Conservation (phyloP, 2,113 vertebrate genomes). For the Gymnobelideus leadbeateri region DNA sequence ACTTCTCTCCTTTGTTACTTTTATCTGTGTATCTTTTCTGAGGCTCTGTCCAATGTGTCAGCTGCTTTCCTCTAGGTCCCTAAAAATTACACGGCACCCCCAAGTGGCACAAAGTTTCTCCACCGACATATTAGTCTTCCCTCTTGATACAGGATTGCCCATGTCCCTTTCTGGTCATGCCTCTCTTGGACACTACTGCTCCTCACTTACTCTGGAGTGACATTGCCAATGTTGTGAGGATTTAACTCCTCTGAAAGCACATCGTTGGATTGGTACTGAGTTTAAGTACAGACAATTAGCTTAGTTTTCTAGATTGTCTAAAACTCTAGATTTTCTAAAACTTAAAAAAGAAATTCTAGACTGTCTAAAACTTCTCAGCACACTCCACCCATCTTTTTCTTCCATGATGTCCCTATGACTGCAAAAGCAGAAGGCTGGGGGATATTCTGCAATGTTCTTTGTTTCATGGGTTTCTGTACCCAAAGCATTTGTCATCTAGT, state of each 20-base stretch:
- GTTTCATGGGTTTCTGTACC: neutral
- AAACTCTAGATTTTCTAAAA: neutral
- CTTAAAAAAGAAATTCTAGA: too few relatives aligned
- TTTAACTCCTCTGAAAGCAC: neutral
- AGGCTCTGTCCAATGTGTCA: neutral
- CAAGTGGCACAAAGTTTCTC: neutral
- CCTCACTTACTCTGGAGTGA: neutral
- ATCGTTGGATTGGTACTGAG: neutral
- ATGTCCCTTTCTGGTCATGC: neutral
- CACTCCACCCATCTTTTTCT: neutral
- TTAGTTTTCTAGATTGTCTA: neutral
- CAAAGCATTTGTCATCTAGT: neutral
- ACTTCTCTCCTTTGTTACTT: neutral
- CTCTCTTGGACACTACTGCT: neutral
- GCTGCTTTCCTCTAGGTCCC: neutral
- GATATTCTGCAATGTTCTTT: neutral
- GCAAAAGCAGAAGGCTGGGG: neutral
- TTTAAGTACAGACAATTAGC: neutral
- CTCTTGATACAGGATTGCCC: neutral
- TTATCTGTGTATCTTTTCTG: neutral
- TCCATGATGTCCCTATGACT: neutral
- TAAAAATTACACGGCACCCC: neutral
- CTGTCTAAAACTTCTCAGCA: neutral
- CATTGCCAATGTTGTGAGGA: neutral
- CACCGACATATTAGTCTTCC: neutral